phyloP scores from a whole-genome alignment of 64 coral and sea anemone species.

The Dendronephthya gigantea region DNA sequence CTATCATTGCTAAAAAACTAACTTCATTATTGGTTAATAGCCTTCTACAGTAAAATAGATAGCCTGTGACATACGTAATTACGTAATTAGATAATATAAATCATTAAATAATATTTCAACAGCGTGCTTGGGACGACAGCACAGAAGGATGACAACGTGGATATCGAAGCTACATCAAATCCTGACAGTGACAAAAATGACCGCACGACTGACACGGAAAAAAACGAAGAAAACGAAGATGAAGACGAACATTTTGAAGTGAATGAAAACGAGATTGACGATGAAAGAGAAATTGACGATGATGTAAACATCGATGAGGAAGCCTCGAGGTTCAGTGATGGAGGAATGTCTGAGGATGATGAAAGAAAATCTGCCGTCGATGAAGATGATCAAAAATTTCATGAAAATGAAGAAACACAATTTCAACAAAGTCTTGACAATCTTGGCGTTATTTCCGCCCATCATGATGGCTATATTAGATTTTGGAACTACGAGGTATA shows the following conservation, averaged over 20 bases:
- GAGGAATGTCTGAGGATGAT: background rate
- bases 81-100: background rate
- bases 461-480: slow-evolving; percentile 89
- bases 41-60: too few species aligned
- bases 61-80: background rate
- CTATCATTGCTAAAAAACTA: too few species aligned
- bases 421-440: slow-evolving; percentile 65
- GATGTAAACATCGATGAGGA: background rate
- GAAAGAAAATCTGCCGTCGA: background rate
- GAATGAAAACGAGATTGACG: background rate
- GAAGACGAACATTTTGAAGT: slow-evolving; percentile 18
- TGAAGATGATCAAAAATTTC: background rate
- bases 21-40: too few species aligned
- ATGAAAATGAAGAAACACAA: background rate
- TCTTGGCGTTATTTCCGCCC: slow-evolving; percentile 54
- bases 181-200: slow-evolving; percentile 1
- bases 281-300: background rate
- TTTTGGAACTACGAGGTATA: slow-evolving; percentile 80
- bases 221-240: background rate
- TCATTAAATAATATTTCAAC: background rate
- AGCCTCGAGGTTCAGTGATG: background rate
- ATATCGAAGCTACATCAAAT: slow-evolving; percentile 5
- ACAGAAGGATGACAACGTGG: background rate
- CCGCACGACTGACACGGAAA: background rate
- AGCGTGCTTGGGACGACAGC: background rate